phyloP scores from a whole-genome alignment of 2,113 vertebrate genomes.

The Siphamia tubifer region DNA sequence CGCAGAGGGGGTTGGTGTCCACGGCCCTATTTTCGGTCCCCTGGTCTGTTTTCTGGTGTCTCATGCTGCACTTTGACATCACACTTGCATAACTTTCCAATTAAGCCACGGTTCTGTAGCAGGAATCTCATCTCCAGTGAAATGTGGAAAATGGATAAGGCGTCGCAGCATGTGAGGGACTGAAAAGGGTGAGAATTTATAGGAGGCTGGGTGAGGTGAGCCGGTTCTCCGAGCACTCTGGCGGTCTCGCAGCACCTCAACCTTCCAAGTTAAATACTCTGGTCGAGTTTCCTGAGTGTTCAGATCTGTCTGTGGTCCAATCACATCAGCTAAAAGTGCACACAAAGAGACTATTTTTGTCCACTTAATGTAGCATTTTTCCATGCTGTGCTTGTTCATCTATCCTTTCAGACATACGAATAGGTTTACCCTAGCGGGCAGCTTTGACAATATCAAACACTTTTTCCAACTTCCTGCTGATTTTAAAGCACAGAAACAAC shows the following conservation, averaged over 20 bases:
- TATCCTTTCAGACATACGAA: not conserved
- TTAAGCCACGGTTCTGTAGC: constrained; percentile 25
- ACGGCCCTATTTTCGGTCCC: constrained; percentile 17
- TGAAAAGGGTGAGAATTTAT: constrained; percentile 65
- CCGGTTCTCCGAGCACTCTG: constrained; percentile 28
- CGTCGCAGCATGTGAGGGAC: constrained; percentile 9
- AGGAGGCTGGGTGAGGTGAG: constrained; percentile 44
- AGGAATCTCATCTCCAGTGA: constrained; percentile 35
- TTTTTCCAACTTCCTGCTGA: not conserved
- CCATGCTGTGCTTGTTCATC: not conserved
- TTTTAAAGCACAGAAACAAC: not conserved
- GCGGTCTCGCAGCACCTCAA: constrained; percentile 45
- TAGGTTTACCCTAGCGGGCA: not conserved
- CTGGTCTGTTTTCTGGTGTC: constrained; percentile 26
- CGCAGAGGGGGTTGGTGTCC: constrained; percentile 7
- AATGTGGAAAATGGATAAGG: constrained; percentile 58
- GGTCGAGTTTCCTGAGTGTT: constrained; percentile 49
- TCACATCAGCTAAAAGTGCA: constrained; percentile 46
- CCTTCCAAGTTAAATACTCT: constrained; percentile 71
- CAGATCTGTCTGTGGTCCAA: constrained; percentile 47
- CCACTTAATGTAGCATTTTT: constrained; percentile 10
- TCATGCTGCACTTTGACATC: constrained; percentile 29
- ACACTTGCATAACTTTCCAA: constrained; percentile 43
- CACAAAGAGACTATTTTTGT: constrained; percentile 59
- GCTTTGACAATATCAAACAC: not conserved